Evolutionary conservation across 37 sponge, comb jelly and placozoan species (phyloP).

Genomic region (Aplysina aerophoba): DNA sequence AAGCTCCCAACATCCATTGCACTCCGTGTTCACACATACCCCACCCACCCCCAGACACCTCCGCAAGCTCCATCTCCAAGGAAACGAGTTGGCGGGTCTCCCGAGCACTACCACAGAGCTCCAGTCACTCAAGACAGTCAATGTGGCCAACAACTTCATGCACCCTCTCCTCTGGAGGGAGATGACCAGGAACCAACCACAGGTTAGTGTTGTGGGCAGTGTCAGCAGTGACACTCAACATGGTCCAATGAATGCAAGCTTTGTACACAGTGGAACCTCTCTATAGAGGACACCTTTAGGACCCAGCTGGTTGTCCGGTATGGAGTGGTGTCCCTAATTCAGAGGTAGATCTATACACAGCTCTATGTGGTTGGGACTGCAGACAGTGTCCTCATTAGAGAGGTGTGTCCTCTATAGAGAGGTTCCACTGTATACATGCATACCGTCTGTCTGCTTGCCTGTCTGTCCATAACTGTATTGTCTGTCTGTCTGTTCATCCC

Average conservation of each 20-base stretch:
- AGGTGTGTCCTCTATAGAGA: neutral
- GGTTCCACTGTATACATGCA: neutral
- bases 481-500: slow-evolving; percentile 19
- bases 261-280: neutral
- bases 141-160: slow-evolving; percentile 67
- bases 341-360: too few relatives aligned
- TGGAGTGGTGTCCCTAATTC: too few relatives aligned
- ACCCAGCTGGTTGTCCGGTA: too few relatives aligned
- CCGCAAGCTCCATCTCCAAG: slow-evolving; percentile 64
- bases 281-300: too few relatives aligned
- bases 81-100: slow-evolving; percentile 77
- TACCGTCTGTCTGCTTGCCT: neutral
- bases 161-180: slow-evolving; percentile 85
- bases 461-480: too few relatives aligned
- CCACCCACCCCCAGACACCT: slow-evolving; percentile 37
- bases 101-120: slow-evolving; percentile 58
- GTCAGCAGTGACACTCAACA: too few relatives aligned
- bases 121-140: slow-evolving; percentile 47
- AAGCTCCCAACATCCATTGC: neutral
- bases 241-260: too few relatives aligned
- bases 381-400: too few relatives aligned
- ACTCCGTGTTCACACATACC: neutral
- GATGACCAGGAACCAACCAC: slow-evolving; percentile 73
- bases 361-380: too few relatives aligned
- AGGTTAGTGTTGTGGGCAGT: slow-evolving; percentile 47